Base-by-base conservation (phyloP, 2,113 vertebrate species). In the Misgurnus mizolepis region DNA sequence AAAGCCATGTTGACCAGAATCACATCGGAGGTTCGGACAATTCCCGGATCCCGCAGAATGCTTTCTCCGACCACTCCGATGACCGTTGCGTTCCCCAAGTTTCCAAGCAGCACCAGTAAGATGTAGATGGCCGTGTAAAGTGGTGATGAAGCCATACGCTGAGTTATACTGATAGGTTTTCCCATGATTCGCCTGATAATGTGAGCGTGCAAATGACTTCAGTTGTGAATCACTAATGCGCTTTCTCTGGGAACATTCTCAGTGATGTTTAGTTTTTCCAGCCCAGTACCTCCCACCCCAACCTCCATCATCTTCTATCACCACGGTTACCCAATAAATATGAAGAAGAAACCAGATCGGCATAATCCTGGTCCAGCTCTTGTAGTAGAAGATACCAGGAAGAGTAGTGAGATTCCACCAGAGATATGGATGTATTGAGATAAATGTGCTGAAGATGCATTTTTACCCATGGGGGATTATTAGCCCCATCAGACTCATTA, bases 1-100 rank as follows among this genome's bases (percentile, higher is more conserved):
- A 91, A 50, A 0, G 92, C 89, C 90, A 95, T 89, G 90, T 94
- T 94, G 6, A 92, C 78, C 15, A 95, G 89, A 41, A 94, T 92
- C 81, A 94, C 89, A 56, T 95, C 93, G 0, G 93, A 94, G 83
- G 84, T 90, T 0, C 85, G 87, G 60, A 87, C 87, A 2, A 82
- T 84, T 2, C 78, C 68, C 0, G 69, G 79, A 3, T 90, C 87
- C 12, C 75, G 78, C 6, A 92, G 8, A 1, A 93, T 81, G 6
- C 86, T 89, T 45, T 88, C 85, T 0, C 92, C 89, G 10, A 93
- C 90, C 14, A 93, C 91, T 3, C 49, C 67, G 1, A 94, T 67
- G 60, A 95, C 92, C 0, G 80, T 80, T 66, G 39, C 39, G 17
- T 94, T 94, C 17, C 94, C 93, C 49, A 91, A 0, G 65, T 93